phyloP scores from a whole-genome alignment of 2,797 vertebrate genomes.

The Meriones psammophilus region DNA sequence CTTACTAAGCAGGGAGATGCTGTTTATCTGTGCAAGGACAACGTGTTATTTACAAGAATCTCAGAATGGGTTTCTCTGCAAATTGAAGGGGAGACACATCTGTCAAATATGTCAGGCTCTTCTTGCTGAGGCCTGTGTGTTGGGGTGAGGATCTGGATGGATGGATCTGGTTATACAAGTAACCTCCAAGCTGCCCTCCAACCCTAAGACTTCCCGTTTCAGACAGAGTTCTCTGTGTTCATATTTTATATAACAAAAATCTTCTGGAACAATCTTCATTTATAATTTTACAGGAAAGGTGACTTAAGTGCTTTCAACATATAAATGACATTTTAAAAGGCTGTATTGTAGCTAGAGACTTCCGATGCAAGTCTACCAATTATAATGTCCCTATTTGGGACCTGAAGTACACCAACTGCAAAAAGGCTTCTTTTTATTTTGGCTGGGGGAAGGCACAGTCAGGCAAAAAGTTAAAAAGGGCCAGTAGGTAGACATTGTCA shows the following conservation, averaged over 20 bases:
- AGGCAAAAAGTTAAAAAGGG: neutral
- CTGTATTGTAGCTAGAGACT: neutral
- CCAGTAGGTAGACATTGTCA: neutral
- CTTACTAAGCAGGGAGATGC: neutral
- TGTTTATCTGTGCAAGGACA: neutral
- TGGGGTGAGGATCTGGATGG: too few relatives aligned
- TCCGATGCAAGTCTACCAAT: neutral
- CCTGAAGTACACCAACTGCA: neutral
- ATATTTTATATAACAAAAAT: neutral
- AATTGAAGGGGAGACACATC: neutral
- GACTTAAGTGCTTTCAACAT: neutral
- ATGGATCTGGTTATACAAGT: neutral
- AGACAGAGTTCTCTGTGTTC: neutral
- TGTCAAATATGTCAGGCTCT: neutral
- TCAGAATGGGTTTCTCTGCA: neutral
- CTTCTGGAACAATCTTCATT: neutral
- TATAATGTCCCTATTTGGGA: neutral
- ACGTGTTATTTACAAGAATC: neutral
- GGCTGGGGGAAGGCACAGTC: neutral
- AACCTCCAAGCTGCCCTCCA: neutral
- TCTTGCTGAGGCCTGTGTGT: too few relatives aligned
- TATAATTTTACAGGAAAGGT: constrained; percentile 23
- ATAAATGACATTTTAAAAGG: constrained; percentile 30
- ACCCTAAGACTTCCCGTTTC: rapidly evolving
- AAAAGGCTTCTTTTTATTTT: neutral